These are phyloP conservation scores for Tineola bisselliella DNA, from an alignment of 2,888 invertebrate species.

Conservation along the genomic window DNA sequence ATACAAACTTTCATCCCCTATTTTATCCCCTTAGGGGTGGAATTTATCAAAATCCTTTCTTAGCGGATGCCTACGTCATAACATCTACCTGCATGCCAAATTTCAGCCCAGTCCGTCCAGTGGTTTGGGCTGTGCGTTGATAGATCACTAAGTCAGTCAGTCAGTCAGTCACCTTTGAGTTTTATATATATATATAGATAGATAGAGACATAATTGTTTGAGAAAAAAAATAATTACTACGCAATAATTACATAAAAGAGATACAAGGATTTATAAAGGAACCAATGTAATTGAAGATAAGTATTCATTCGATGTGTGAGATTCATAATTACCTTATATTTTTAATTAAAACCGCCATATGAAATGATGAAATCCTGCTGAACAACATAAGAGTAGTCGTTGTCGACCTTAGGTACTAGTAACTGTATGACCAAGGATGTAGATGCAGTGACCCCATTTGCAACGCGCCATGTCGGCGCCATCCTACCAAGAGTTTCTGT, in stretches of 20 bases:
- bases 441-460: slow-evolving; percentile 12
- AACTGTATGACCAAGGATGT: slow-evolving; percentile 11
- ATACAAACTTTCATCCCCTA: too few species aligned
- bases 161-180: too few species aligned
- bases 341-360: not conserved
- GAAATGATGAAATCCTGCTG: not conserved
- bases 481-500: slow-evolving; percentile 5
- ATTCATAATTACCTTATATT: not conserved
- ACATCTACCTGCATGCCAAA: too few species aligned
- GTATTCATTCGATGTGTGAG: not conserved
- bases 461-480: slow-evolving; percentile 4
- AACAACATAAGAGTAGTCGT: not conserved
- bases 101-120: too few species aligned
- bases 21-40: too few species aligned
- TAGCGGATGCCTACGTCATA: too few species aligned
- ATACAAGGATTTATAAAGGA: not conserved
- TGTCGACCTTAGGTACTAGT: slow-evolving; percentile 1
- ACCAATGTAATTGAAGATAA: not conserved
- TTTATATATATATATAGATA: not conserved
- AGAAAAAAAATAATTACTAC: not conserved
- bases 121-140: too few species aligned
- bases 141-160: too few species aligned
- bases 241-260: not conserved
- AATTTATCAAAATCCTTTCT: too few species aligned
- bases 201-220: not conserved